A percentile compares a stretch with the other conserved stretches of the same genome.
phyloP scores from a whole-genome alignment of 2,113 vertebrate species.

The Caretta caretta region DNA sequence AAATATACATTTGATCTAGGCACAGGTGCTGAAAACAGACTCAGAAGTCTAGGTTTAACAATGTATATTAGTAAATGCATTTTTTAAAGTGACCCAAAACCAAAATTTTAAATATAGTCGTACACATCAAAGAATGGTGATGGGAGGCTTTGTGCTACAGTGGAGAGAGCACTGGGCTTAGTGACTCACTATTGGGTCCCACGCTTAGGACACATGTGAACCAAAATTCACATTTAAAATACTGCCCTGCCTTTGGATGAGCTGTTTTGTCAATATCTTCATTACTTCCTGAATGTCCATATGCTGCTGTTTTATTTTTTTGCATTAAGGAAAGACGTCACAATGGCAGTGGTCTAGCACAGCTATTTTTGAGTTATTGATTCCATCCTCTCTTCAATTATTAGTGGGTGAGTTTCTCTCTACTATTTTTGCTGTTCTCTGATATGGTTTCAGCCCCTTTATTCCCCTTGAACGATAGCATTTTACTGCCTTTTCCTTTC shows the following conservation, averaged over 20 bases:
- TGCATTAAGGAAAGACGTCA: not conserved
- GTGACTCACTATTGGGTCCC: not conserved
- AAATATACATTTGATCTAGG: not conserved
- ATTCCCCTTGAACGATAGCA: not conserved
- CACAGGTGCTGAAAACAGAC: not conserved
- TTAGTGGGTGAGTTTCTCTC: rapidly evolving
- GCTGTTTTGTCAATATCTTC: not conserved
- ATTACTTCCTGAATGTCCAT: not conserved
- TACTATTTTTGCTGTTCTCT: not conserved
- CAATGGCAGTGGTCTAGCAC: not conserved
- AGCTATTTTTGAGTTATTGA: not conserved
- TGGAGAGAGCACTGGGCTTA: not conserved
- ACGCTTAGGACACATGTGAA: not conserved
- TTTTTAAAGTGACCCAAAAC: not conserved
- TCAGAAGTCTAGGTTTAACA: not conserved
- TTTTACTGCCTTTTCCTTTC: not conserved
- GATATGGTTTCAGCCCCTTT: not conserved
- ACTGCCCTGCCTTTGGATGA: not conserved
- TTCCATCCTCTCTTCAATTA: not conserved
- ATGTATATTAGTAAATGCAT: not conserved
- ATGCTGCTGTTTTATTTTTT: not conserved
- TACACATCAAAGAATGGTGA: not conserved
- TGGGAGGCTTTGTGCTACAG: not conserved
- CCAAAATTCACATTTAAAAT: not conserved
- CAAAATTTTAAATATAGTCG: not conserved